Base-by-base conservation (phyloP, 2,113 vertebrate species). In the Gasterosteus nipponicus region DNA sequence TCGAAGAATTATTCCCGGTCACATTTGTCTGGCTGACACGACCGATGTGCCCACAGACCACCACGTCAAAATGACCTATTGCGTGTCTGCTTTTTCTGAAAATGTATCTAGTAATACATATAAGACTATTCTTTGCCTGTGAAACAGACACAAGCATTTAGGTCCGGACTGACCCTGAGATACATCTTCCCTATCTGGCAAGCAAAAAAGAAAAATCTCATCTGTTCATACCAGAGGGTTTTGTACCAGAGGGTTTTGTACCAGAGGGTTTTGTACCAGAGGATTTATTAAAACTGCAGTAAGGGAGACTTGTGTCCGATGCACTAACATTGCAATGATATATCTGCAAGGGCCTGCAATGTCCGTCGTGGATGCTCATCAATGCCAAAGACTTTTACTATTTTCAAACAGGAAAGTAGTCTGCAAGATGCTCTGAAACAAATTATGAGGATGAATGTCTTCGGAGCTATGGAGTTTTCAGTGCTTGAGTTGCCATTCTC, bases 51-150 rank as follows among this genome's bases (percentile, higher is more conserved):
- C 81, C 57, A 38, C 63, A 79, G 71, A 76, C 61, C 51, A 56
- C 47, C 7, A 69, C 35, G 26, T 84, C 78, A 87, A 61, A 84
- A 86, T 90, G 54, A 91, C 64, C 64, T 75, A 68, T 84, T 82
- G 78, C 78, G 69, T 53, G 60, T 81, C 33, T 69, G 11, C 66
- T 59, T 67, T 66, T 69, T 47, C 71, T 57, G 6, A 7, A 49
- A 65, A 75, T 83, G 81, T 54, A 77, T 82, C 60, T 38, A 53
- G 57, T 78, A 10, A 29, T 56, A 63, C 59, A 54, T 80, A 73
- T 83, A 56, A 60, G 53, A 76, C 64, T 72, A 83, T 66, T 67
- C 41, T 70, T 35, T 74, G 58, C 75, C 69, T 60, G 68, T 19
- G 10, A 38, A 49, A 22, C 46, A 53, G 57, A 49, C 41, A 46